A percentile compares a stretch with the other conserved stretches of the same genome.
These are phyloP conservation scores for Drosophila meridionalis DNA, from an alignment of 2,888 invertebrate genomes.

Conservation along the genomic window DNA sequence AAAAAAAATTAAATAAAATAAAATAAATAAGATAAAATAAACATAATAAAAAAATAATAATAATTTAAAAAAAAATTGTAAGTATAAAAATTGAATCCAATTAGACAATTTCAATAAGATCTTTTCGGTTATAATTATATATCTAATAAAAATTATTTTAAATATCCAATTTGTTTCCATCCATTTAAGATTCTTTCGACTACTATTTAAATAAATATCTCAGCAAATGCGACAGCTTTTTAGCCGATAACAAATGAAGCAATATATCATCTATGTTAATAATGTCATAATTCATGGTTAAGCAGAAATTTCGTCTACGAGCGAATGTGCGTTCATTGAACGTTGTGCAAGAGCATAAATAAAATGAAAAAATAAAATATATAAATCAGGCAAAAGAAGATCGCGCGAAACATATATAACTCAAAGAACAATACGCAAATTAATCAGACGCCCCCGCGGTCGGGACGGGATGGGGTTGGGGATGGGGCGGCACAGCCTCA, in stretches of 20 bases:
- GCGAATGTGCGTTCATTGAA: slow-evolving; percentile 42
- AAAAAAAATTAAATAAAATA: no score
- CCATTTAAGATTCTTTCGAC: neutral
- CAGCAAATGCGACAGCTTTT: neutral
- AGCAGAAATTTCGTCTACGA: slow-evolving; percentile 19
- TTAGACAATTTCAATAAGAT: no score
- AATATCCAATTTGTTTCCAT: neutral
- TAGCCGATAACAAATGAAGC: slow-evolving; percentile 12
- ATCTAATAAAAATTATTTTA: neutral
- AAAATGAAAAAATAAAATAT: neutral
- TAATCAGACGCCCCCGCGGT: slow-evolving; percentile 70
- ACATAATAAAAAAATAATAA: no score
- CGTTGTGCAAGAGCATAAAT: slow-evolving; percentile 32
- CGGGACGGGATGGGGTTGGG: no score
- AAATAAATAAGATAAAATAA: no score
- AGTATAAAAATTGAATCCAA: no score
- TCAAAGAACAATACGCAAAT: slow-evolving; percentile 71
- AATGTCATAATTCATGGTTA: slow-evolving; percentile 39
- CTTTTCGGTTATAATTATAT: no score
- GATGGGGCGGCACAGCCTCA: slow-evolving; percentile 15
- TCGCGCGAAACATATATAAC: slow-evolving; percentile 38
- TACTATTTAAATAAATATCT: neutral
- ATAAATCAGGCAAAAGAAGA: slow-evolving; percentile 23
- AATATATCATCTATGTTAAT: slow-evolving; percentile 13
- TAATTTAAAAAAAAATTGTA: no score